Conservation (phyloP, 37 sponge, comb jelly and placozoan genomes). For the Agelas oroides region DNA sequence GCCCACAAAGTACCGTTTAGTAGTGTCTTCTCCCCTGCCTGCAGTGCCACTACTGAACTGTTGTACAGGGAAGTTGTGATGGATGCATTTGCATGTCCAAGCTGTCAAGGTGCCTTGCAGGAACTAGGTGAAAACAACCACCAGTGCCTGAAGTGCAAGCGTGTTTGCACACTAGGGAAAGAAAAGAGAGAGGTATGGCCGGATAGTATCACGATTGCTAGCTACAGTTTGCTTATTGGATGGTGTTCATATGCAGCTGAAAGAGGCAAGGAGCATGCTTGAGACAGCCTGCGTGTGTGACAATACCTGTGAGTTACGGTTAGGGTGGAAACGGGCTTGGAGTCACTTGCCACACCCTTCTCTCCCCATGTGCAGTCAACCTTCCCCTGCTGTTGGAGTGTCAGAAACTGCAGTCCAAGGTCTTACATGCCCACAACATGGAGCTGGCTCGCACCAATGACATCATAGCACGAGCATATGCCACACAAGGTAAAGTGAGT, state of each 20-base stretch:
- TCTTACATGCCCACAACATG: constrained; percentile 58
- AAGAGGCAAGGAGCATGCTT: not conserved
- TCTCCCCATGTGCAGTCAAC: too few relatives aligned
- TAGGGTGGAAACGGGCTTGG: too few relatives aligned
- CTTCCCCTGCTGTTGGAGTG: constrained; percentile 45
- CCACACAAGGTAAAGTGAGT: constrained; percentile 33
- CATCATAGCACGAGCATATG: constrained; percentile 41
- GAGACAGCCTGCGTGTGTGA: not conserved
- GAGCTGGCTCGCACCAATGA: constrained; percentile 56
- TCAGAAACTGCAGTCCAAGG: constrained; percentile 13
- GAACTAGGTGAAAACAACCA: not conserved
- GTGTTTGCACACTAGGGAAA: not conserved
- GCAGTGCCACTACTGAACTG: not conserved
- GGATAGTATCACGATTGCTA: too few relatives aligned
- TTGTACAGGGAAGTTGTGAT: not conserved
- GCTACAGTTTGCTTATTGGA: too few relatives aligned
- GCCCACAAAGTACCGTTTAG: not conserved
- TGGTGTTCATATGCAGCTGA: not conserved
- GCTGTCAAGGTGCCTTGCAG: constrained; percentile 1
- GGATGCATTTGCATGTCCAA: constrained; percentile 20
- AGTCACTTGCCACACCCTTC: too few relatives aligned
- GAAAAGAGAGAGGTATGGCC: too few relatives aligned
- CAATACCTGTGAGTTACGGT: not conserved
- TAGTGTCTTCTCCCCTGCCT: not conserved
- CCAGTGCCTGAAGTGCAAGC: not conserved